Conservation (phyloP, 2,888 invertebrate genomes). For the Galerucella calmariensis region DNA sequence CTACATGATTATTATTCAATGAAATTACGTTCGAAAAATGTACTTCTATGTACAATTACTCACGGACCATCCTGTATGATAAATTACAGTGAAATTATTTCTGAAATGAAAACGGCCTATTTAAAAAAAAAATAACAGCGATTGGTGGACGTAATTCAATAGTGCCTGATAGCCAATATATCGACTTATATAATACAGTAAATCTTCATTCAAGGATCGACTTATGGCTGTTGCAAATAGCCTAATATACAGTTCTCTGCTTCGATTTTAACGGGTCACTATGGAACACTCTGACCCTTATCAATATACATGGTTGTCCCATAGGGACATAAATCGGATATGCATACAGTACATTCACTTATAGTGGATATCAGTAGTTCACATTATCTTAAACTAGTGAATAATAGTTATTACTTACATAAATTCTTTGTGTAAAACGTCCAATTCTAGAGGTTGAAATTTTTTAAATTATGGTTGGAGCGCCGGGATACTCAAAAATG, state of each 20-base stretch:
- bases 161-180: constrained; percentile 23
- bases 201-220: constrained; percentile 44
- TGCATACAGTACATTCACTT: constrained; percentile 17
- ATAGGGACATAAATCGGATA: constrained; percentile 28
- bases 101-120: neutral
- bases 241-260: constrained; percentile 42
- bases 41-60: no score
- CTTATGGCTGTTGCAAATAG: constrained; percentile 43
- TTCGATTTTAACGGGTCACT: constrained; percentile 46
- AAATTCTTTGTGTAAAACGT: no score
- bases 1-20: no score
- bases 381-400: no score
- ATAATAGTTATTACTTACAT: no score
- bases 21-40: no score
- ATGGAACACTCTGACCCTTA: constrained; percentile 40
- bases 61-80: neutral
- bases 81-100: neutral
- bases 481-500: no score
- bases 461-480: no score
- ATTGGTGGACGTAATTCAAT: constrained; percentile 2
- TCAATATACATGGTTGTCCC: constrained; percentile 38
- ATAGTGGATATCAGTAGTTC: neutral
- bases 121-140: neutral
- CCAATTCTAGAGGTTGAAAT: no score
- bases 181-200: constrained; percentile 41